phyloP scores from a whole-genome alignment of 2,888 invertebrate species.

The Aphodius sticticus region DNA sequence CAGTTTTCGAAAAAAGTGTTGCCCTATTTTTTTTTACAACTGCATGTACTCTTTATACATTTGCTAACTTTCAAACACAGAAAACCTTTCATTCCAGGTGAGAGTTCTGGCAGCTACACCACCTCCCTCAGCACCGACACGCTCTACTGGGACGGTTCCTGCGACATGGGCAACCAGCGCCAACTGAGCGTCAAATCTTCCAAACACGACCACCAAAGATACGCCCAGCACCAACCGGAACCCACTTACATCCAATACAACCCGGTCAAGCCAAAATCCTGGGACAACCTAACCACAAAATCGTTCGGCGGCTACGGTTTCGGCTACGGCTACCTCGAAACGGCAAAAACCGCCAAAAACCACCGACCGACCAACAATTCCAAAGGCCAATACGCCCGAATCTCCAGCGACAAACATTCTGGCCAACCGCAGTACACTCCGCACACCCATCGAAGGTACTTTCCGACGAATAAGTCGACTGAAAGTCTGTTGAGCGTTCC shows the following conservation, averaged over 20 bases:
- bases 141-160: slow-evolving; percentile 77
- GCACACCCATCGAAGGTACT: slow-evolving; percentile 60
- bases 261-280: slow-evolving; percentile 81
- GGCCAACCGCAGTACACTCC: slow-evolving; percentile 61
- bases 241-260: slow-evolving; percentile 62
- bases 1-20: no score
- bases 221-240: slow-evolving; percentile 49
- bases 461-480: slow-evolving; percentile 80
- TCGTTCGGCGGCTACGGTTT: slow-evolving; percentile 87
- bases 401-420: slow-evolving; percentile 55
- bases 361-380: slow-evolving; percentile 40
- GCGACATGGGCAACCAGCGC: slow-evolving; percentile 54
- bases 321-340: slow-evolving; percentile 85
- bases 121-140: slow-evolving; percentile 89
- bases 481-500: slow-evolving; percentile 78
- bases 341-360: slow-evolving; percentile 60
- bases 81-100: slow-evolving; percentile 47
- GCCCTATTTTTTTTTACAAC: no score
- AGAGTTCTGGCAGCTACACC: slow-evolving; percentile 81
- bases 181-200: slow-evolving; percentile 60
- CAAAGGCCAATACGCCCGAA: slow-evolving; percentile 51
- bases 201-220: slow-evolving; percentile 56
- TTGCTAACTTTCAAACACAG: no score
- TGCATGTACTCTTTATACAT: no score
- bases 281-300: slow-evolving; percentile 89